Evolutionary conservation across 2,797 vertebrate species (phyloP).

Genomic region (Coregonus ussuriensis): DNA sequence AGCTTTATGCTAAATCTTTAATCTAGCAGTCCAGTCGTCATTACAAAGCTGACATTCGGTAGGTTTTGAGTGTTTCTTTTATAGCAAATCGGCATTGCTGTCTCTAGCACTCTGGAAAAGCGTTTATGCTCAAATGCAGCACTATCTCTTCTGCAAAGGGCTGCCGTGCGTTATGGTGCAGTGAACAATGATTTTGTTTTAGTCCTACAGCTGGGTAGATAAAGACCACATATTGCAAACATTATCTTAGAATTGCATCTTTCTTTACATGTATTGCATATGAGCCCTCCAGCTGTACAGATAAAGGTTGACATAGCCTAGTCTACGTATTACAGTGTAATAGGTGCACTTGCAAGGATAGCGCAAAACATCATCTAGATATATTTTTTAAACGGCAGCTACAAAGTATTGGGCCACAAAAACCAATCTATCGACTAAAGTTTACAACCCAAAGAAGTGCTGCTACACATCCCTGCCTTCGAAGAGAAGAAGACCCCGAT

Average conservation of each 20-base stretch:
- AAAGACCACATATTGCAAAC: slow-evolving; percentile 27
- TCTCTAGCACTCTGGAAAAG: slow-evolving; percentile 20
- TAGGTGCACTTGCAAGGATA: background rate
- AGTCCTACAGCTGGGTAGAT: slow-evolving; percentile 38
- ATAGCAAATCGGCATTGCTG: slow-evolving; percentile 30
- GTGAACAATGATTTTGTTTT: slow-evolving; percentile 15
- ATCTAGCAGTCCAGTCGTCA: slow-evolving; percentile 42
- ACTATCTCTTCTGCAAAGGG: slow-evolving; percentile 18
- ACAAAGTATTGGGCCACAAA: slow-evolving; percentile 15
- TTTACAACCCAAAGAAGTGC: slow-evolving; percentile 17
- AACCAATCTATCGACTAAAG: slow-evolving; percentile 27
- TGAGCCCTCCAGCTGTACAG: slow-evolving; percentile 14
- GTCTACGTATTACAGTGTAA: background rate
- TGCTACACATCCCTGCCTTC: slow-evolving; percentile 28
- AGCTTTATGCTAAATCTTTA: slow-evolving; percentile 27
- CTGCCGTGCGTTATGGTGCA: slow-evolving; percentile 13
- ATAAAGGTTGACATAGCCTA: background rate
- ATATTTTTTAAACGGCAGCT: slow-evolving; percentile 16
- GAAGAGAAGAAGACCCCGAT: slow-evolving; percentile 29
- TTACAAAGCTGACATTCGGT: slow-evolving; percentile 55
- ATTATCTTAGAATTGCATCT: slow-evolving; percentile 9
- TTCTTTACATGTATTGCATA: slow-evolving; percentile 32
- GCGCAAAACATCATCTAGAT: background rate
- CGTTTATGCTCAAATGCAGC: slow-evolving; percentile 26
- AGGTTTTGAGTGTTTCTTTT: slow-evolving; percentile 42